Base-by-base conservation (phyloP, 2,113 vertebrate genomes). In the Lycaon pictus region DNA sequence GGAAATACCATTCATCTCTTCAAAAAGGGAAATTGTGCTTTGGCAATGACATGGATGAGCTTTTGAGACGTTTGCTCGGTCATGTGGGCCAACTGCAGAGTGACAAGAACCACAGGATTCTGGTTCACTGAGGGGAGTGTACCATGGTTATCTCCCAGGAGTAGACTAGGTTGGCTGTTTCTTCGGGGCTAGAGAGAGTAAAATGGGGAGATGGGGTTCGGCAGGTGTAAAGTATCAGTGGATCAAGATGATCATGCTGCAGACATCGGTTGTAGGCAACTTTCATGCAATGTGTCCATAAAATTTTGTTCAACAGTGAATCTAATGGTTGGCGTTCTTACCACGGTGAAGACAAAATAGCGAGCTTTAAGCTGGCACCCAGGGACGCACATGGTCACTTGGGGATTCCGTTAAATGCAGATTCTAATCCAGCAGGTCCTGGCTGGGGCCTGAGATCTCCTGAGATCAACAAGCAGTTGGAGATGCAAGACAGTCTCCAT, bases 231-330 rank as follows among this genome's bases (percentile, higher is more conserved):
- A 69, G 65, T 11, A n/a, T 69, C 65, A 19, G 7, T n/a, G 1
- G 65, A 69, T 15, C 32, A n/a, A 19, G 65, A 69, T 69, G 11
- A 37, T 2, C 20, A 23, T 3, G 20, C 20, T 20, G 10, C 20
- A 72, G 35, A 72, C 35, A 37, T 12, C 5, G 22, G 71, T 23
- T 11, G 20, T 72, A 5, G 35, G 71, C 71, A 37, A 2, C 20
- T 11, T 11, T 23, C 71, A 72, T 4, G 4, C n/a, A 37, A 1
- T 1, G 1, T 22, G 4, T 8, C 9, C 20, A 22, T 20, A 72
- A 5, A 12, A 72, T 23, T 69, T 71, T 19, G 32, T 69, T 71
- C 35, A 37, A 0, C 19, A 37, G n/a, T 37, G 37, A 72, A 72
- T 12, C n/a, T 20, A 35, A 37, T 37, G 10, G 3, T 76, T 16